Evolutionary conservation across 2,888 invertebrate species (phyloP).

Genomic region (Aphodius sticticus): DNA sequence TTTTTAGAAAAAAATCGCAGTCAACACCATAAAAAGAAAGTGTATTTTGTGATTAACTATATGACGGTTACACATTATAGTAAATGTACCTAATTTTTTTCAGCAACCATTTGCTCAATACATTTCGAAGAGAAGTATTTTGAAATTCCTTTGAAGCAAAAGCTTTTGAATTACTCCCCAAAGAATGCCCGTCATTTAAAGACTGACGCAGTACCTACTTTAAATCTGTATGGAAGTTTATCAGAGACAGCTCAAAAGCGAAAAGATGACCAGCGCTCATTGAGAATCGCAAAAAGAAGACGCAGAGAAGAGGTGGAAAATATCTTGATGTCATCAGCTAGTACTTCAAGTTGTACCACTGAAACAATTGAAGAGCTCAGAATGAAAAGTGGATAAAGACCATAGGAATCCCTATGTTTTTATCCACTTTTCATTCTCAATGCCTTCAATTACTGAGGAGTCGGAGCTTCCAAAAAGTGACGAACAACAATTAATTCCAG

Average conservation of each 20-base stretch:
- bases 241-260: constrained; percentile 9
- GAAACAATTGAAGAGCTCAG: too few relatives aligned
- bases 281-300: constrained; percentile 15
- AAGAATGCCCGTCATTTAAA: constrained; percentile 22
- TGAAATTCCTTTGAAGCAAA: constrained; percentile 18
- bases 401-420: too few relatives aligned
- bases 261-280: constrained; percentile 5
- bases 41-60: not conserved
- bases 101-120: constrained; percentile 22
- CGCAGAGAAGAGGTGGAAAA: constrained; percentile 8
- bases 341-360: constrained; percentile 4
- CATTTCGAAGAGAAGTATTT: constrained; percentile 17
- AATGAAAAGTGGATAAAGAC: too few relatives aligned
- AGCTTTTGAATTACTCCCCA: constrained; percentile 18
- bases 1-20: not conserved
- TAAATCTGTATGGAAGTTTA: constrained; percentile 7
- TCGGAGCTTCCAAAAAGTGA: not conserved
- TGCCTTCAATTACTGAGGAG: constrained; percentile 4
- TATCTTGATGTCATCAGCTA: constrained; percentile 12
- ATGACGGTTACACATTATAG: not conserved
- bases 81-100: constrained; percentile 6
- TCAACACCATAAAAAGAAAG: not conserved
- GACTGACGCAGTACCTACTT: constrained; percentile 15
- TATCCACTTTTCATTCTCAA: too few relatives aligned
- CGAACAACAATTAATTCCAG: not conserved